Percentiles rank a stretch among this genome's conserved stretches.
These are phyloP conservation scores for Drosophila merina DNA, from an alignment of 2,888 invertebrate species.

Conservation along the genomic window DNA sequence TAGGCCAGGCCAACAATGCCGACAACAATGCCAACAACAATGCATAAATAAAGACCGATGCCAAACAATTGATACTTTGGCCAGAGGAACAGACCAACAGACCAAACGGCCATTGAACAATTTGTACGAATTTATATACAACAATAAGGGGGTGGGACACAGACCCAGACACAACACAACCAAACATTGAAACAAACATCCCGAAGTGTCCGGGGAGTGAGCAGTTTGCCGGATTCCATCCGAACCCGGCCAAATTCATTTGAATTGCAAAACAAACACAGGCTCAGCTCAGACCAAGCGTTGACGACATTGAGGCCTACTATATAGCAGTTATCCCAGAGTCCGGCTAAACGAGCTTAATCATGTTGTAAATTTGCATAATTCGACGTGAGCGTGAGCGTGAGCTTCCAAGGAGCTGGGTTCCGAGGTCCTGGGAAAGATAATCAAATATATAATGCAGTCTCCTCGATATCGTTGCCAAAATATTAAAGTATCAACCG, in stretches of 20 bases:
- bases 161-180: slow-evolving; percentile 48
- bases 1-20: slow-evolving; percentile 35
- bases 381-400: slow-evolving; percentile 57
- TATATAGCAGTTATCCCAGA: slow-evolving; percentile 32
- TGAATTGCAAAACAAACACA: slow-evolving; percentile 77
- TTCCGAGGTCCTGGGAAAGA: slow-evolving; percentile 1
- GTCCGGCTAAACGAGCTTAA: slow-evolving; percentile 68
- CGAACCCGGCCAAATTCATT: slow-evolving; percentile 65
- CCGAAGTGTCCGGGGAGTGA: slow-evolving; percentile 28
- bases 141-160: slow-evolving; percentile 5
- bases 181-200: slow-evolving; percentile 51
- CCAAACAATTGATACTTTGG: slow-evolving; percentile 70
- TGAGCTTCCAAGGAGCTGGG: background rate
- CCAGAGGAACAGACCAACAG: slow-evolving; percentile 43
- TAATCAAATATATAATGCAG: slow-evolving; percentile 37
- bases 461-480: slow-evolving; percentile 6
- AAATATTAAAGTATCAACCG: slow-evolving; percentile 19
- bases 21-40: slow-evolving; percentile 40
- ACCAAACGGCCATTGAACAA: slow-evolving; percentile 54
- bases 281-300: slow-evolving; percentile 24
- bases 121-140: slow-evolving; percentile 58
- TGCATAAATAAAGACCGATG: slow-evolving; percentile 70
- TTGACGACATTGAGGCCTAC: slow-evolving; percentile 45
- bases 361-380: slow-evolving; percentile 78
- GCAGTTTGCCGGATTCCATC: slow-evolving; percentile 1